Evolutionary conservation across 2,113 vertebrate species (phyloP).

Genomic region (Pteronura brasiliensis): DNA sequence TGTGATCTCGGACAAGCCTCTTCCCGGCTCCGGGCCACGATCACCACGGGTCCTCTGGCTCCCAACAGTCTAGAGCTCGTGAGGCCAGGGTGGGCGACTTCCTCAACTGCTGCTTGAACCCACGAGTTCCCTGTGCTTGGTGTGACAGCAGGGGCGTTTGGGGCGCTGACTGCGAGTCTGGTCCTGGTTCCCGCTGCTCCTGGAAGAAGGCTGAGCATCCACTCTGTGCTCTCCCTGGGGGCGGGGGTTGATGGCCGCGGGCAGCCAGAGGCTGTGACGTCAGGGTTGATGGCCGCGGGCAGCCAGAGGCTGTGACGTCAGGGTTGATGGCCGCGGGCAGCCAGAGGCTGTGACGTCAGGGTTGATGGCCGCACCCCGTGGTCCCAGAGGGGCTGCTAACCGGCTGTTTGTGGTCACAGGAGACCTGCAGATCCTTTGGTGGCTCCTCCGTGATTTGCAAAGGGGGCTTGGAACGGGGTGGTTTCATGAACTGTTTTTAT

Average conservation of each 20-base stretch:
- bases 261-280: not conserved
- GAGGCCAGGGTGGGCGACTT: not conserved
- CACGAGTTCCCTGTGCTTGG: not conserved
- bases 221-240: not conserved
- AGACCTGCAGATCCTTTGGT: not conserved
- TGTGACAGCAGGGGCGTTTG: not conserved
- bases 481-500: not conserved
- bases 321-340: not conserved
- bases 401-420: not conserved
- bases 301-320: not conserved
- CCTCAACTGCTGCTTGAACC: not conserved
- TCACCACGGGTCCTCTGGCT: not conserved
- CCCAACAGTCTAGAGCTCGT: not conserved
- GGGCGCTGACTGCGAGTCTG: not conserved
- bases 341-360: not conserved
- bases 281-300: not conserved
- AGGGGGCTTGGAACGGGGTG: not conserved
- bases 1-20: not conserved
- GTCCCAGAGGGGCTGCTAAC: not conserved
- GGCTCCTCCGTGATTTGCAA: not conserved
- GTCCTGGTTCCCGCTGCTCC: not conserved
- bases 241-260: not conserved
- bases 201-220: not conserved
- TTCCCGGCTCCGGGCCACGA: not conserved
- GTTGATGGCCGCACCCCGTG: not conserved